A percentile compares a stretch with the other conserved stretches of the same genome.
phyloP scores from a whole-genome alignment of 2,797 vertebrate species.

The Coregonus sp. region DNA sequence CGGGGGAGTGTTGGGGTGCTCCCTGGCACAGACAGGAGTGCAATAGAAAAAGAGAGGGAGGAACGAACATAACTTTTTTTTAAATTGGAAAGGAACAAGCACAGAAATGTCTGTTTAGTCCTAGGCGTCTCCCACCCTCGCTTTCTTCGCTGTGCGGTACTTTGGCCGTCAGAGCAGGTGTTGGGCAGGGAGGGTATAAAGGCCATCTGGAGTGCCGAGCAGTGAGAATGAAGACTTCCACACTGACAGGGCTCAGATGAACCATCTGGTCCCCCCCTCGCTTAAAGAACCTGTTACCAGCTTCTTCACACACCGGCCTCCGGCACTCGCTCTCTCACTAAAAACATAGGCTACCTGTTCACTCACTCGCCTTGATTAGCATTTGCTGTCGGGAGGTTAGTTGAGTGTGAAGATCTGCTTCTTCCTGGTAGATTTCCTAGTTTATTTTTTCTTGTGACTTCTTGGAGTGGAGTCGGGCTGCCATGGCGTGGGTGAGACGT shows the following conservation, averaged over 20 bases:
- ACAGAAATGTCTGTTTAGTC: conserved; percentile 19
- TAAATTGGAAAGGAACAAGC: conserved; percentile 9
- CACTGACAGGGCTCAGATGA: conserved; percentile 43
- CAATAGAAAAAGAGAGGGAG: conserved; percentile 1
- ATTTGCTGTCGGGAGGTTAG: neutral
- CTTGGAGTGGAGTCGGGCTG: neutral
- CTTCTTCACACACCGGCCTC: neutral
- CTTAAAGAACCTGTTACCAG: conserved; percentile 17
- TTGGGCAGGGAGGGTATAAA: conserved; percentile 38
- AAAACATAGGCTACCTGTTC: conserved; percentile 3
- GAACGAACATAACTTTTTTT: neutral
- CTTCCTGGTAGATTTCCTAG: neutral
- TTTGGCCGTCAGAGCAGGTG: conserved; percentile 20
- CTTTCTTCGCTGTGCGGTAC: neutral
- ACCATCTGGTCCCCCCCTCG: conserved; percentile 38
- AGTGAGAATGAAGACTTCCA: conserved; percentile 40
- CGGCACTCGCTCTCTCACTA: conserved; percentile 3
- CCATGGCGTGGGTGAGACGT: conserved; percentile 6
- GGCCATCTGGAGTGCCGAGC: conserved; percentile 20
- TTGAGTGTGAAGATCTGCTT: neutral
- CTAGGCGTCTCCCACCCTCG: conserved; percentile 8
- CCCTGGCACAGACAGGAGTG: neutral
- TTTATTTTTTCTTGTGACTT: neutral
- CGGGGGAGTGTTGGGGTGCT: neutral
- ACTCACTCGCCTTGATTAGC: neutral